Base-by-base conservation (phyloP, 2,888 invertebrate species). In the Beris morrisii region DNA sequence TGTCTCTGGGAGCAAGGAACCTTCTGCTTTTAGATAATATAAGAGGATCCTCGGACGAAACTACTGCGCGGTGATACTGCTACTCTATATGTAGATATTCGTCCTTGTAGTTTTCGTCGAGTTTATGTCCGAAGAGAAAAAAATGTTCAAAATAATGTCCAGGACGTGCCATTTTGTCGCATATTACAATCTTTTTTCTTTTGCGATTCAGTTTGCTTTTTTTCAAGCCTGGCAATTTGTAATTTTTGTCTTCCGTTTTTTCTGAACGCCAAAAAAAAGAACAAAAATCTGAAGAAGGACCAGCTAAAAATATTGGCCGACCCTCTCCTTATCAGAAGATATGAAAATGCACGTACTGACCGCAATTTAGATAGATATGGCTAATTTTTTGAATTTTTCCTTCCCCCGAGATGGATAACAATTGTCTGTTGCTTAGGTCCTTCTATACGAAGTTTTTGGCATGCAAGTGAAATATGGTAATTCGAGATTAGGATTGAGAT, bases 321-420 rank as follows among this genome's bases (percentile, higher is more conserved):
- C 5, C 12, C 61, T 22, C 13, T 52, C 48, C 50, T 61, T 61
- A 61, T 61, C 61, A 61, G 50, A 61, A 61, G 61, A 61, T 61
- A 61, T 61, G 61, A 61, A 61, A 61, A 61, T 61, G 61, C 61
- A 61, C 61, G 61, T 50, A 50, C 61, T 38, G 43, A 50, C 50
- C 61, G 52, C 61, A 61, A 61, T 61, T 61, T 50, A 50, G 61
- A 38, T 61, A 50, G 61, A 61, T 50, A 61, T 61, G 50, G 50
- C 61, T 61, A 52, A 52, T 61, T 61, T 61, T 61, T 61, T 38
- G 22, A 22, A 38, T 43, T 28, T 15, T 28, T 38, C 5, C 9
- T 38, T 38, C 9, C 38, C 38, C 5, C 38, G 9, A 38, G 38
- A 38, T 38, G 38, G 38, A 38, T 38, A 7, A 22, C 22, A 22